phyloP scores from a whole-genome alignment of 1,140 invertebrate species.

The Ridgeia piscesae region DNA sequence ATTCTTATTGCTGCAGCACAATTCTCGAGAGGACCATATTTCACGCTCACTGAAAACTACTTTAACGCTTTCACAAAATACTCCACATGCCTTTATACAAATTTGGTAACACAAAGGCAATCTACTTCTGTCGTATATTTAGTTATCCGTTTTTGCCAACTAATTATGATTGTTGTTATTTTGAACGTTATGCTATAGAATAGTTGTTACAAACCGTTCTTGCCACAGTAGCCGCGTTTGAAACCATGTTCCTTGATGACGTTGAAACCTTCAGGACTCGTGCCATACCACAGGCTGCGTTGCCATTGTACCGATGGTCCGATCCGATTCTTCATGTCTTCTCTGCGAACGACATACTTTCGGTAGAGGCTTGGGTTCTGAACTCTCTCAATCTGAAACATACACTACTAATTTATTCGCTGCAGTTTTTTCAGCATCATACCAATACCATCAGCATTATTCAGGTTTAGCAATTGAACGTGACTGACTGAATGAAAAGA shows the following conservation, averaged over 20 bases:
- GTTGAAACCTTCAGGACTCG: conserved; percentile 15
- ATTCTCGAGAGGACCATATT: no score
- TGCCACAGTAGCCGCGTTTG: conserved; percentile 33
- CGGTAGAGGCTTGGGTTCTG: conserved; percentile 24
- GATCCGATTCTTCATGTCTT: not conserved
- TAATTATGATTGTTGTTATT: not conserved
- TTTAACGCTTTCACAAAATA: no score
- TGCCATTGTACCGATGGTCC: not conserved
- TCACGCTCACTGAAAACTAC: no score
- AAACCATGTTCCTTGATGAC: conserved; percentile 28
- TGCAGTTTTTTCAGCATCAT: not conserved
- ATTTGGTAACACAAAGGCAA: no score
- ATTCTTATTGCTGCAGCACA: no score
- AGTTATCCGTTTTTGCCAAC: no score
- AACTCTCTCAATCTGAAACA: conserved; percentile 28
- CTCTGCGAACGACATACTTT: conserved; percentile 21
- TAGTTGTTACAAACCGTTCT: conserved; percentile 24
- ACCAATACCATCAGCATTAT: not conserved
- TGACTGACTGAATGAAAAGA: no score
- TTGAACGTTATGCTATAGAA: not conserved
- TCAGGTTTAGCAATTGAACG: no score
- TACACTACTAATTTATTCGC: not conserved
- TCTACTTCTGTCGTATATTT: no score
- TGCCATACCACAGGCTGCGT: conserved; percentile 29
- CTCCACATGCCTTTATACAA: no score